phyloP scores from a whole-genome alignment of 2,888 invertebrate species.

The Microctonus hyperodae region DNA sequence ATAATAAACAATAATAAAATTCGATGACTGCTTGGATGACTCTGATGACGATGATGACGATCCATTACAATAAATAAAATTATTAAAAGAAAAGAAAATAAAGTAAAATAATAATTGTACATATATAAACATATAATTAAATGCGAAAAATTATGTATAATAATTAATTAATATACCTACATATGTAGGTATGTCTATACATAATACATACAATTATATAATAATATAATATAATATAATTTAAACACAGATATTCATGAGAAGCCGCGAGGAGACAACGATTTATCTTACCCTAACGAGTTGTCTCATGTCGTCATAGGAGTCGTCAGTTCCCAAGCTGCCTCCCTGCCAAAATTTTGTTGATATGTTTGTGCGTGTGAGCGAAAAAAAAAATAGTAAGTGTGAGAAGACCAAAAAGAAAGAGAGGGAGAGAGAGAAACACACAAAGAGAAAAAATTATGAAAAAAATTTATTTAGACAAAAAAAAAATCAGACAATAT shows the following conservation, averaged over 20 bases:
- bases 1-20: background rate
- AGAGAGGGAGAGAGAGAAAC: background rate
- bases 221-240: background rate
- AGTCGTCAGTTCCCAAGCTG: conserved; percentile 71
- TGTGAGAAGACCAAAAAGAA: background rate
- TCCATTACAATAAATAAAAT: background rate
- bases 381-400: background rate
- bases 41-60: background rate
- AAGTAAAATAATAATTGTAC: background rate
- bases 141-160: background rate
- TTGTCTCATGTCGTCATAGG: conserved; percentile 73
- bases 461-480: no score
- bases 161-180: background rate
- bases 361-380: conserved; percentile 10
- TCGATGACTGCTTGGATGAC: conserved; percentile 3
- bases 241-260: no score
- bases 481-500: no score
- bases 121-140: background rate
- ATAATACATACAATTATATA: background rate
- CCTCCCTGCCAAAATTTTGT: conserved; percentile 65
- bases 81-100: background rate
- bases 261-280: conserved; percentile 25
- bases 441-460: no score
- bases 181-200: background rate
- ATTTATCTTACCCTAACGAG: conserved; percentile 67